A percentile compares a stretch with the other conserved stretches of the same genome.
These are phyloP conservation scores for Toxotes lorentzi DNA, from an alignment of 2,797 vertebrate genomes.

Conservation along the genomic window DNA sequence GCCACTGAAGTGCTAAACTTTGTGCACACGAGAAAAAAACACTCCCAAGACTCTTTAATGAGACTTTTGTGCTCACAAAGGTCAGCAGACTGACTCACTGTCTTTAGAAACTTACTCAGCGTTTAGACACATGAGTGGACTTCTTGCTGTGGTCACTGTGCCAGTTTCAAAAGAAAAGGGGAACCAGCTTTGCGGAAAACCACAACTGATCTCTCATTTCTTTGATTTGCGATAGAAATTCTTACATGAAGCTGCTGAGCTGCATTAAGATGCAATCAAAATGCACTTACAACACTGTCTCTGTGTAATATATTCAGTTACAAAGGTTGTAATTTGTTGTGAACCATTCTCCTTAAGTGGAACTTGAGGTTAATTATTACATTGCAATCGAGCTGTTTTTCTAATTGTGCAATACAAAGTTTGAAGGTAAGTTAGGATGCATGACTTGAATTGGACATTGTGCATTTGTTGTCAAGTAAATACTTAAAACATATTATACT, in stretches of 20 bases:
- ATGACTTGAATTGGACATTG: background rate
- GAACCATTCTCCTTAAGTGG: constrained; percentile 1
- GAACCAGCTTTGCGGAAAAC: background rate
- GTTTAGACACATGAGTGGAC: constrained; percentile 32
- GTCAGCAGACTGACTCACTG: constrained; percentile 59
- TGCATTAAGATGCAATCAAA: background rate
- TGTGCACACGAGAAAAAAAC: constrained; percentile 24
- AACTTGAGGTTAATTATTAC: constrained; percentile 33
- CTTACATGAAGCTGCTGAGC: background rate
- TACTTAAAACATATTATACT: background rate
- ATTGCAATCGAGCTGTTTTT: background rate
- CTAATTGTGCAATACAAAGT: constrained; percentile 1
- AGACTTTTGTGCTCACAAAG: constrained; percentile 47
- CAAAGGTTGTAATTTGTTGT: constrained; percentile 11
- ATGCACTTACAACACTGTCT: background rate
- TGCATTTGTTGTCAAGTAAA: constrained; percentile 12
- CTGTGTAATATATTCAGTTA: background rate
- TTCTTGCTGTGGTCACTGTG: constrained; percentile 5
- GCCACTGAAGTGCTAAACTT: constrained; percentile 39
- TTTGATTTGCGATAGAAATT: background rate
- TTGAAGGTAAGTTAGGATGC: background rate
- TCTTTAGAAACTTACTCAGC: constrained; percentile 42
- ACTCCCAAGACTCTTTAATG: constrained; percentile 1
- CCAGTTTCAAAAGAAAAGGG: constrained; percentile 15
- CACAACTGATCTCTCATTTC: background rate